These are phyloP conservation scores for Seira ritae DNA, from an alignment of 2,888 invertebrate species.

Conservation along the genomic window DNA sequence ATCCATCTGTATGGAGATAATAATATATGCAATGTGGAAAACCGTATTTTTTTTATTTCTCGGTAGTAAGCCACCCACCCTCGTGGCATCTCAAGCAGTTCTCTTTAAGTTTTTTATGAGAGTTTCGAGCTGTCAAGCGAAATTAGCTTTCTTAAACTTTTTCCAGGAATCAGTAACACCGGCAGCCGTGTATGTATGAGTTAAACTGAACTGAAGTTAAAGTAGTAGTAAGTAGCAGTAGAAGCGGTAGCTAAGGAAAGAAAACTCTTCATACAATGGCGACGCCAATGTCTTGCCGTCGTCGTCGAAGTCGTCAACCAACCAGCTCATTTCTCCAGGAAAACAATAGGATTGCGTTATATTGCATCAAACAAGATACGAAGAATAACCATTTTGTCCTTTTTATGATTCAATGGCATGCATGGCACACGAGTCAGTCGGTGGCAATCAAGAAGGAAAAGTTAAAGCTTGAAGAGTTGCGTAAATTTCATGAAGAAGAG, in stretches of 20 bases:
- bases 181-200: conserved; percentile 17
- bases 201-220: not conserved
- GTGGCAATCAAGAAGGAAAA: conserved; percentile 33
- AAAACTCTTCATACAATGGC: not conserved
- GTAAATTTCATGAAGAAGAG: not conserved
- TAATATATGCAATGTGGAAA: conserved; percentile 15
- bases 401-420: conserved; percentile 50
- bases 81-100: not conserved
- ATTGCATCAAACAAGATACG: conserved; percentile 20
- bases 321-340: conserved; percentile 49
- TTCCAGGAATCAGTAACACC: conserved; percentile 53
- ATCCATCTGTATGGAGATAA: not conserved
- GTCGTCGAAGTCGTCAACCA: not conserved
- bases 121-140: conserved; percentile 26
- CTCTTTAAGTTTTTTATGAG: not conserved
- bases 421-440: conserved; percentile 3
- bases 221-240: not conserved
- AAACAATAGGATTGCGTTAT: conserved; percentile 36
- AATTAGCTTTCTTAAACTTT: conserved; percentile 44
- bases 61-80: conserved; percentile 4
- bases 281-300: conserved; percentile 23
- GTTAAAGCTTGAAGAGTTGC: conserved; percentile 38
- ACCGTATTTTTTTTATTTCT: not conserved
- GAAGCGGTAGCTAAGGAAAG: not conserved
- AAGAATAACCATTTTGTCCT: conserved; percentile 56